These are phyloP conservation scores for Orchesellides sinensis DNA, from an alignment of 2,888 invertebrate genomes.

Conservation along the genomic window DNA sequence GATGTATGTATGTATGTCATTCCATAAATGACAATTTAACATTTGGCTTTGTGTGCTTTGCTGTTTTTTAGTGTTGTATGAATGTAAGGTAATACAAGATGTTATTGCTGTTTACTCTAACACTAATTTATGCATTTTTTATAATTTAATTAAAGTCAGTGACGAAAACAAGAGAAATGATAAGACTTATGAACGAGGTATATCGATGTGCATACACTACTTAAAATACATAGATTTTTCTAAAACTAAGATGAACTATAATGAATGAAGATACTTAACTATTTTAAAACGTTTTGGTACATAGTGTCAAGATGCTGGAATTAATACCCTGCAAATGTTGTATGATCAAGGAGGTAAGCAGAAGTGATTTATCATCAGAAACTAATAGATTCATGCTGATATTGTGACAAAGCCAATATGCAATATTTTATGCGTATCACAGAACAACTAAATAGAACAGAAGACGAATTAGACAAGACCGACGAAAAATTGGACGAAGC, in stretches of 20 bases:
- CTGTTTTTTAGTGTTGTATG: too few species aligned
- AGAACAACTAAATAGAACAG: neutral
- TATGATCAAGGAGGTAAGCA: slow-evolving; percentile 25
- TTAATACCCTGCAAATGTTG: slow-evolving; percentile 8
- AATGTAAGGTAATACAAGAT: too few species aligned
- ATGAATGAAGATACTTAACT: too few species aligned
- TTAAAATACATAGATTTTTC: neutral
- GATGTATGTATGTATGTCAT: too few species aligned
- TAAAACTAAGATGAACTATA: neutral
- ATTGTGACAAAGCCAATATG: too few species aligned
- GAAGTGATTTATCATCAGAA: neutral
- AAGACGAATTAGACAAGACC: slow-evolving; percentile 11
- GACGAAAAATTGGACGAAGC: slow-evolving; percentile 7
- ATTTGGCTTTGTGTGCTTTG: too few species aligned
- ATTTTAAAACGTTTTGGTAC: neutral
- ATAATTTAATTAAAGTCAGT: too few species aligned
- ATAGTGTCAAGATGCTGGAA: slow-evolving; percentile 32
- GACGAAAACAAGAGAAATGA: slow-evolving; percentile 16
- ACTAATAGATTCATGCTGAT: neutral
- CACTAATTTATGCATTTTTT: too few species aligned
- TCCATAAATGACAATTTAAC: too few species aligned
- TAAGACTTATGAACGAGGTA: slow-evolving; percentile 19
- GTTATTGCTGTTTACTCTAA: too few species aligned
- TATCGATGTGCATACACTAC: neutral
- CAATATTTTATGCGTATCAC: too few species aligned